Evolutionary conservation across 2,113 vertebrate genomes (phyloP), one percentile per base, ranked within the genome.

Genomic region (Cottus gobio): DNA sequence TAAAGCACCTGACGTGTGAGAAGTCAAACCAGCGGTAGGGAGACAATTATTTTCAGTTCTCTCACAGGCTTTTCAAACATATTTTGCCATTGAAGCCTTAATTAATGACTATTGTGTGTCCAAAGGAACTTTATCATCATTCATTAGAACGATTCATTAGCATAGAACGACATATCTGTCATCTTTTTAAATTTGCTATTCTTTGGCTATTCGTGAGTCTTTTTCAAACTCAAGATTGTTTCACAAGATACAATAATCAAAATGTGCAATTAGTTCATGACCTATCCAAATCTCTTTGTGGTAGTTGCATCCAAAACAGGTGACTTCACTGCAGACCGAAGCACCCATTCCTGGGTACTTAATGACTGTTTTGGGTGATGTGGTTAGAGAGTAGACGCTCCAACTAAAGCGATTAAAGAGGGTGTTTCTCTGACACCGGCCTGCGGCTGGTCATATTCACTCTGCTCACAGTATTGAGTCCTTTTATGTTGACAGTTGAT

Each of bases 281-380:
- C 62, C 5, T 66, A 44, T 67, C 36, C 28, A 48, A 73, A 61
- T 56, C 54, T 28, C 11, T 50, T 16, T 57, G 50, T 69, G 34
- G 24, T 48, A 48, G 56, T 42, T 64, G 11, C 30, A 44, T 73
- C 57, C 52, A 73, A 50, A 74, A 61, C 57, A 36, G 18, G 68
- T 80, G 4, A 63, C 54, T 46, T 72, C 28, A 75, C 18, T 30
- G 15, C 58, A 54, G 46, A 26, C 15, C n/a, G 13, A 62, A 58
- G 48, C 62, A 16, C 37, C 31, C 52, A 11, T 44, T 54, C 52
- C 52, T 78, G 34, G 44, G 42, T 52, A 24, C 60, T 31, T 61
- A 56, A 62, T 67, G 54, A 79, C 31, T 64, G 71, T 80, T 83
- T 83, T 69, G 30, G 52, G 50, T 69, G 31, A 67, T 58, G 44